A percentile compares a stretch with the other conserved stretches of the same genome.
These are phyloP conservation scores for Stylophora pistillata DNA, from an alignment of 64 coral and sea anemone genomes.

Conservation along the genomic window DNA sequence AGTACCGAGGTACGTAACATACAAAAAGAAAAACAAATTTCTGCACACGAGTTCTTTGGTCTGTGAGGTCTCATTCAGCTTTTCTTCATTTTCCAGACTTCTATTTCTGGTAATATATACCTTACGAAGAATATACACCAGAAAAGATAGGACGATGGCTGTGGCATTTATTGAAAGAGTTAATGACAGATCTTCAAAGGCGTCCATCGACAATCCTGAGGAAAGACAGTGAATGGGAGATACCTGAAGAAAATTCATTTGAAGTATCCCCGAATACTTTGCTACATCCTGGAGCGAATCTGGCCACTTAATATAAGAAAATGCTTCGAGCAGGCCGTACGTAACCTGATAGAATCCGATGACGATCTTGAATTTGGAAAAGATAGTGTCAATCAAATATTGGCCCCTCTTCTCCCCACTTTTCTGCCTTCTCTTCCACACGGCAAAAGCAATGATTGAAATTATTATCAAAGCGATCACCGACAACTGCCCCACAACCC, in stretches of 20 bases:
- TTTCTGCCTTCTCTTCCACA: constrained; percentile 17
- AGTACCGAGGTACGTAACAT: constrained; percentile 32
- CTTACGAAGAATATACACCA: background rate
- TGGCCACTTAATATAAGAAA: constrained; percentile 59
- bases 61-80: constrained; percentile 1
- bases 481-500: background rate
- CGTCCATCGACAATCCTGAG: constrained; percentile 17
- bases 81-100: background rate
- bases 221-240: constrained; percentile 36
- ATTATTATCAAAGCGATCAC: background rate
- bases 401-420: background rate
- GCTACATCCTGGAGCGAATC: constrained; percentile 8
- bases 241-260: constrained; percentile 49
- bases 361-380: constrained; percentile 37
- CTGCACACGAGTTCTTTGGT: constrained; percentile 8
- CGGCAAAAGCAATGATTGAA: background rate
- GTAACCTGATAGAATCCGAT: constrained; percentile 64
- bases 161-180: constrained; percentile 24
- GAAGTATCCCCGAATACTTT: constrained; percentile 45
- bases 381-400: background rate
- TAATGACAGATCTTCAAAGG: constrained; percentile 16
- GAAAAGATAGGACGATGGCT: background rate
- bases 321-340: constrained; percentile 35
- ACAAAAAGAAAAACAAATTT: constrained; percentile 34
- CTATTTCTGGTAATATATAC: background rate